These are phyloP conservation scores for Otis tarda DNA, from an alignment of 2,113 vertebrate species.

Conservation along the genomic window DNA sequence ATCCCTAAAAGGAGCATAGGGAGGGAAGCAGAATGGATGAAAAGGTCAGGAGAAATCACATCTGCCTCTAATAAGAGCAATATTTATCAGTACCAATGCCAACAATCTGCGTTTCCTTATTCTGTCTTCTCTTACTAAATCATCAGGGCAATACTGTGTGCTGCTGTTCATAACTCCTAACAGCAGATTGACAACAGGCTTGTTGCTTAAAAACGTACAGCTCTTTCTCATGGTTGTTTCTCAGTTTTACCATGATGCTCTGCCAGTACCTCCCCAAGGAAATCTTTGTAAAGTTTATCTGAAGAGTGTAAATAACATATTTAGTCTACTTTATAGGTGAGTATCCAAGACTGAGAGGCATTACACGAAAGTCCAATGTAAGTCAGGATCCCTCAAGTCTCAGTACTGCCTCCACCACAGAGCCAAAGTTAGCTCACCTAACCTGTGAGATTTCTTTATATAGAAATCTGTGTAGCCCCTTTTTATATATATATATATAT, in stretches of 20 bases:
- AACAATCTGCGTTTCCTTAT: not conserved
- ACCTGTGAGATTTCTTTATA: not conserved
- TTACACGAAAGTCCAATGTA: not conserved
- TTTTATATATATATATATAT: not conserved
- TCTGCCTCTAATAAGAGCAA: conserved; percentile 5
- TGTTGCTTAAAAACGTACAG: not conserved
- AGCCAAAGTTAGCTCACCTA: not conserved
- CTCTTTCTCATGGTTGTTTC: no score
- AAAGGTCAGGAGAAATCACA: not conserved
- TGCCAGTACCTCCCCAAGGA: not conserved
- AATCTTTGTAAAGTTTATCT: not conserved
- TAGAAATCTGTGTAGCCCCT: fast-evolving
- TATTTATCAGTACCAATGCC: not conserved
- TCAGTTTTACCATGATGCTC: not conserved
- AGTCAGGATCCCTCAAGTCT: not conserved
- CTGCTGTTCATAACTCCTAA: not conserved
- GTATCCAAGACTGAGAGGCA: not conserved
- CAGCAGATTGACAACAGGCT: not conserved
- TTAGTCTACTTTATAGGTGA: not conserved
- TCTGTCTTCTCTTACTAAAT: not conserved
- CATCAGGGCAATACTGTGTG: fast-evolving
- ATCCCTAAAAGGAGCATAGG: conserved; percentile 76
- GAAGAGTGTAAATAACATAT: not conserved
- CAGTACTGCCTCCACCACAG: not conserved
- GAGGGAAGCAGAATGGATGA: not conserved